These are phyloP conservation scores for Clarias magur DNA, from an alignment of 2,113 vertebrate genomes.

Conservation along the genomic window DNA sequence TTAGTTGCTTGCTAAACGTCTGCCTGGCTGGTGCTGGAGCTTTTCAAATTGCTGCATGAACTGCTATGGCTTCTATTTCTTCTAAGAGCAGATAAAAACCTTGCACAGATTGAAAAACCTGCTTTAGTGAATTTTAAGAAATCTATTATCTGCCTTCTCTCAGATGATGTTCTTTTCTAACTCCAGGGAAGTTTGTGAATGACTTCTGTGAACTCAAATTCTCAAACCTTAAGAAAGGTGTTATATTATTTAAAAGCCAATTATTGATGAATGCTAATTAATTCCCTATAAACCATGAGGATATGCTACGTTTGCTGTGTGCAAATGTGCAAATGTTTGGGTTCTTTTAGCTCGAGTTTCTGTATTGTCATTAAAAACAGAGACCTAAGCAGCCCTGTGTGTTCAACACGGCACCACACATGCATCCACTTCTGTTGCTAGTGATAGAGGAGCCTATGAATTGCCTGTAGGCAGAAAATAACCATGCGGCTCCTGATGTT, in stretches of 20 bases:
- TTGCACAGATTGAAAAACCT: constrained; percentile 4
- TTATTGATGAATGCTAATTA: background rate
- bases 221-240: background rate
- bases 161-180: background rate
- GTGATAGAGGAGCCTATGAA: background rate
- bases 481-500: background rate
- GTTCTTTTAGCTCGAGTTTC: background rate
- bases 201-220: background rate
- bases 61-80: background rate
- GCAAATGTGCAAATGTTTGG: background rate
- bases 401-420: background rate
- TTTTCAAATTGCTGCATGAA: background rate
- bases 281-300: background rate
- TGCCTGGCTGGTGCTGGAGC: background rate
- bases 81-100: background rate
- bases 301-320: background rate
- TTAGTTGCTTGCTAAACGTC: background rate
- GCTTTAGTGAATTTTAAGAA: background rate
- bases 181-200: background rate
- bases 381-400: background rate
- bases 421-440: background rate
- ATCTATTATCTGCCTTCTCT: background rate
- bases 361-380: background rate
- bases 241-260: background rate
- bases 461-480: background rate